phyloP scores from a whole-genome alignment of 2,113 vertebrate genomes.

The Tragelaphus buxtoni region DNA sequence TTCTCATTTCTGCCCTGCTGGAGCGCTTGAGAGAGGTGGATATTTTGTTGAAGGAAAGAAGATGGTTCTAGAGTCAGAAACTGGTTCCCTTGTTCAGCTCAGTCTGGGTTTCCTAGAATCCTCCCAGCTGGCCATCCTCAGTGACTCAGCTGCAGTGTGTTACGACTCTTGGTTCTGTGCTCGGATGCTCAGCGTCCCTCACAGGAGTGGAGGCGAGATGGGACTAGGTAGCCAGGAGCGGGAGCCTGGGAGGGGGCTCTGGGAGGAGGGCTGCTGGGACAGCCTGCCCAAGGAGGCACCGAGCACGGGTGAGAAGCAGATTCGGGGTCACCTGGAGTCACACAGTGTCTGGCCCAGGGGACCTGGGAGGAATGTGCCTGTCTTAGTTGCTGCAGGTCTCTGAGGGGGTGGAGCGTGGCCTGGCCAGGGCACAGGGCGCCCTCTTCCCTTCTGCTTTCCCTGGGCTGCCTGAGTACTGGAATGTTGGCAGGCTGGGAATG shows the following conservation, averaged over 20 bases:
- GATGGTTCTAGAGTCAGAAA: background rate
- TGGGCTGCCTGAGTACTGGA: slow-evolving; percentile 38
- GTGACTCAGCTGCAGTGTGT: background rate
- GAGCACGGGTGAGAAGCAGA: background rate
- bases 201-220: background rate
- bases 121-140: background rate
- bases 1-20: background rate
- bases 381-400: slow-evolving; percentile 17
- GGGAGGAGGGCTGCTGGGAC: background rate
- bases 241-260: background rate
- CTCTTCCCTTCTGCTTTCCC: slow-evolving; percentile 39
- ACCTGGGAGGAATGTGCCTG: slow-evolving; percentile 30
- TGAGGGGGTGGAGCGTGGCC: slow-evolving; percentile 30
- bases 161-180: background rate
- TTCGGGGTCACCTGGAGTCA: background rate
- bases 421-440: slow-evolving; percentile 4
- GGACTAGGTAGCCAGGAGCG: background rate
- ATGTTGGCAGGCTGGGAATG: slow-evolving; percentile 64
- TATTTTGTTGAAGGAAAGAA: background rate
- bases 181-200: background rate
- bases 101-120: background rate
- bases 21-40: background rate
- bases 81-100: background rate
- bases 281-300: background rate
- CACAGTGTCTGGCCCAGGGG: background rate